Evolutionary conservation across 2,113 vertebrate species (phyloP).

Genomic region (Proteles cristata): DNA sequence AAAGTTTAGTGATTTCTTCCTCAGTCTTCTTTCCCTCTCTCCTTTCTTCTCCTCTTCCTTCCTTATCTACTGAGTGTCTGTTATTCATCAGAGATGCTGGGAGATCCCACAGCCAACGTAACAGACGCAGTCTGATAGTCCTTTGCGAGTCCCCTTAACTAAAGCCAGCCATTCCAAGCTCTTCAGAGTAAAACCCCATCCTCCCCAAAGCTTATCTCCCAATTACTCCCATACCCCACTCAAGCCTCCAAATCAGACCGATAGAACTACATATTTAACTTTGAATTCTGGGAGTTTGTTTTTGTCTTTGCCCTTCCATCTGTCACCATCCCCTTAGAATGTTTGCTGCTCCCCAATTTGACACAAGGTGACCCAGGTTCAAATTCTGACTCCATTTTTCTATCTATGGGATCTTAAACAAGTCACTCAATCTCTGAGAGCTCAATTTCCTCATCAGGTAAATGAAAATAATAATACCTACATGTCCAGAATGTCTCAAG

Average conservation of each 20-base stretch:
- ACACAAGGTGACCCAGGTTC: neutral
- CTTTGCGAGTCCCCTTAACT: neutral
- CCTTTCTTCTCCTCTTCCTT: neutral
- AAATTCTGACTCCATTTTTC: neutral
- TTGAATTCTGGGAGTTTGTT: neutral
- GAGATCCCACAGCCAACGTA: neutral
- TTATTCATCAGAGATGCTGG: neutral
- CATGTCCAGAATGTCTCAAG: neutral
- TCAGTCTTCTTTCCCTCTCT: neutral
- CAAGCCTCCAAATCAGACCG: neutral
- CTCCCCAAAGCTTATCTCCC: neutral
- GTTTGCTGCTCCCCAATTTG: neutral
- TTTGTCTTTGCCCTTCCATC: neutral
- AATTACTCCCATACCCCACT: neutral
- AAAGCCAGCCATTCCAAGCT: neutral
- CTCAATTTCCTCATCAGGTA: constrained; percentile 1
- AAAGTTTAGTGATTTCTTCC: neutral
- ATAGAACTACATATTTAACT: neutral
- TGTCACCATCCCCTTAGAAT: neutral
- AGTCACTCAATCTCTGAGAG: neutral
- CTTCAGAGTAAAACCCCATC: neutral
- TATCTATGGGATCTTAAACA: neutral
- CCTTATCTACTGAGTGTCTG: neutral
- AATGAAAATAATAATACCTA: constrained; percentile 23
- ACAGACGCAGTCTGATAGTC: neutral